A percentile compares a stretch with the other conserved stretches of the same genome.
Conservation (phyloP, 2,113 vertebrate genomes). For the Pipra filicauda region DNA sequence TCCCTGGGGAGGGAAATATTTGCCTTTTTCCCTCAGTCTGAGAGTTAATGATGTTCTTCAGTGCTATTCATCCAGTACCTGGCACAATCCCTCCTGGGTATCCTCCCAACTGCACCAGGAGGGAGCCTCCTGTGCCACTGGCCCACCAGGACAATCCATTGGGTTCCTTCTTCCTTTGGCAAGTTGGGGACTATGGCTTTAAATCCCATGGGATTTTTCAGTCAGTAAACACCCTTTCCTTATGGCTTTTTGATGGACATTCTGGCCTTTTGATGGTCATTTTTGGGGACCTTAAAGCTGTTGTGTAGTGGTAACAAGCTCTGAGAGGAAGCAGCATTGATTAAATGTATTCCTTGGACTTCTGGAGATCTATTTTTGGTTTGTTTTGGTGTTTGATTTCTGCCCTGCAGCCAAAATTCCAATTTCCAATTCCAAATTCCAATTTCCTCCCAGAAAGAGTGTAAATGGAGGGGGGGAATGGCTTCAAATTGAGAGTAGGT, state of each 20-base stretch:
- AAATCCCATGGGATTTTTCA: neutral
- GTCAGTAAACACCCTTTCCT: neutral
- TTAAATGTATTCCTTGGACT: neutral
- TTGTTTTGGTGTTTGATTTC: neutral
- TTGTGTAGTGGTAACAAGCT: neutral
- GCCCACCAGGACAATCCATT: neutral
- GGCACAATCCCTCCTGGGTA: neutral
- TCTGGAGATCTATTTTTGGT: neutral
- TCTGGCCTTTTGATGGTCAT: neutral
- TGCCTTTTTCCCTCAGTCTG: neutral
- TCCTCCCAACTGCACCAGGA: accelerated
- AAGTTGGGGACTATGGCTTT: neutral
- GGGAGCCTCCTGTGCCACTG: neutral
- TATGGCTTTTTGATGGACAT: neutral
- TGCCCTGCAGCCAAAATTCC: neutral
- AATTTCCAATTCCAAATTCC: neutral
- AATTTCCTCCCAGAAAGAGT: neutral
- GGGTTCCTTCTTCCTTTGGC: neutral
- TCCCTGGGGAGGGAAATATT: neutral
- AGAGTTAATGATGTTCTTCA: neutral
- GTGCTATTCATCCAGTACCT: neutral
- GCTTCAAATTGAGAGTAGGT: neutral
- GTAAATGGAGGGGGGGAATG: neutral
- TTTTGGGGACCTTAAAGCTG: neutral
- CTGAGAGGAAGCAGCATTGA: neutral